Conservation (phyloP, 2,113 vertebrate genomes). For the Nicator chloris region DNA sequence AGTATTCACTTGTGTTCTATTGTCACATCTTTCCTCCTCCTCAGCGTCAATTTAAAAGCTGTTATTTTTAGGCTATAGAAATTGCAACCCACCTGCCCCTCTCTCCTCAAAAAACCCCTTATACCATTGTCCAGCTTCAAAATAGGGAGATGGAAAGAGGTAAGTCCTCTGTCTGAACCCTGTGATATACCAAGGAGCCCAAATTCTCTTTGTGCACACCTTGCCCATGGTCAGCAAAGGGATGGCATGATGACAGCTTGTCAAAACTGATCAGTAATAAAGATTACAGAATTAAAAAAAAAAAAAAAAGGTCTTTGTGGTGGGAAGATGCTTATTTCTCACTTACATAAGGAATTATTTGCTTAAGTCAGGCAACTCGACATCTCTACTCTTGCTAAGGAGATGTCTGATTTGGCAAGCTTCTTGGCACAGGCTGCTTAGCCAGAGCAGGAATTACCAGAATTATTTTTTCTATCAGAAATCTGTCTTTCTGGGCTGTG, state of each 20-base stretch:
- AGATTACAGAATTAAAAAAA: neutral
- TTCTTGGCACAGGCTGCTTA: fast-evolving
- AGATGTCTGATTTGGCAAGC: neutral
- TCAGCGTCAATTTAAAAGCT: neutral
- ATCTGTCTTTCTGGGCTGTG: neutral
- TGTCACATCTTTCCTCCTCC: slow-evolving; percentile 10
- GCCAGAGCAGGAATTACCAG: neutral
- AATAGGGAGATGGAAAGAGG: neutral
- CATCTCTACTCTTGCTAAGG: neutral
- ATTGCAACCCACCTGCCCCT: neutral
- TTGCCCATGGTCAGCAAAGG: neutral
- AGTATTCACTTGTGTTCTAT: slow-evolving; percentile 1
- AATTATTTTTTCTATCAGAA: neutral
- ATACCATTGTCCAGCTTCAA: neutral
- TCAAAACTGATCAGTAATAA: neutral
- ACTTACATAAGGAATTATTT: neutral
- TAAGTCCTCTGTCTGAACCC: neutral
- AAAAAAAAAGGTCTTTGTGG: neutral
- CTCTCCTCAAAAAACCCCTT: neutral
- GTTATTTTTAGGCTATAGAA: slow-evolving; percentile 42
- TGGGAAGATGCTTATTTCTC: neutral
- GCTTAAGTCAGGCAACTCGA: neutral
- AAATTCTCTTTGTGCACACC: neutral
- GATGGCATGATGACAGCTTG: neutral
- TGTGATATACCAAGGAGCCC: neutral